Evolutionary conservation across 2,797 vertebrate species (phyloP).

Genomic region (Orestias chungarensis): DNA sequence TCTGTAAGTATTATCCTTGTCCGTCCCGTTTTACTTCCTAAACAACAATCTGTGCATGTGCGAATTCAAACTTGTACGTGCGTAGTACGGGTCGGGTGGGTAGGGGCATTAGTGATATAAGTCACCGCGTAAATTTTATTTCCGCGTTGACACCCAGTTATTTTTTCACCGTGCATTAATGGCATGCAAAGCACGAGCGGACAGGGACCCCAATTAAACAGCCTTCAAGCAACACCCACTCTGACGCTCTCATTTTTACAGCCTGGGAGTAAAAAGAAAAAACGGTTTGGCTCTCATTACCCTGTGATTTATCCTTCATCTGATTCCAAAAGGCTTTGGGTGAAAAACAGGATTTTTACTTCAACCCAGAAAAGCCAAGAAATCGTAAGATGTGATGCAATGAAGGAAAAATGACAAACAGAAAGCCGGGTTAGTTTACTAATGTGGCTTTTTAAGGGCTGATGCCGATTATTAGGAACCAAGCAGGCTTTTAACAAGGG

Average conservation of each 20-base stretch:
- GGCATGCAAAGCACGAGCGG: not conserved
- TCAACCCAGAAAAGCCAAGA: not conserved
- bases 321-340: not conserved
- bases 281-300: not conserved
- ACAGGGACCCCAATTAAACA: not conserved
- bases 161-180: not conserved
- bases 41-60: too few species aligned
- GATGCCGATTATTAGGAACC: not conserved
- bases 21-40: too few species aligned
- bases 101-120: too few species aligned
- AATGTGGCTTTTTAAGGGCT: not conserved
- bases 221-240: not conserved
- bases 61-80: too few species aligned
- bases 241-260: not conserved
- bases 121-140: too few species aligned
- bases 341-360: conserved; percentile 1
- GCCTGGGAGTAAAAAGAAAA: conserved; percentile 1
- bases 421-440: not conserved
- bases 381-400: conserved; percentile 3
- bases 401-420: not conserved
- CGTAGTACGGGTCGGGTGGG: too few species aligned
- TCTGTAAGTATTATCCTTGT: too few species aligned
- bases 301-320: not conserved
- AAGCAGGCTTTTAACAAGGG: not conserved
- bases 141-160: too few species aligned